Base-by-base conservation (phyloP, 2,888 invertebrate species). In the Aleiodes alternator region DNA sequence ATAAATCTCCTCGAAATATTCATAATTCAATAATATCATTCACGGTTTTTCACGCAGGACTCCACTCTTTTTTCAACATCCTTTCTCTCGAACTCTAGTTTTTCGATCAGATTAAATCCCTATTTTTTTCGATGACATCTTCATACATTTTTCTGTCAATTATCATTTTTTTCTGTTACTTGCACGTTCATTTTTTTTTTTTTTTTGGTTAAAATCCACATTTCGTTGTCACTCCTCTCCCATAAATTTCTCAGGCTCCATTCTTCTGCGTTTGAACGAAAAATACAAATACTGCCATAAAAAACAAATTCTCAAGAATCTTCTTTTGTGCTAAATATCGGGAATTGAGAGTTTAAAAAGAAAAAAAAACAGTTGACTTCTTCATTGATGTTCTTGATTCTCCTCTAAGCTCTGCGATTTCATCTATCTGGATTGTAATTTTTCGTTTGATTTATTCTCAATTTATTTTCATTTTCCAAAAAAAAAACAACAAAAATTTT, bases 371-470 rank as follows among this genome's bases (percentile, higher is more conserved):
- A 38, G 59, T 72, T 59, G 38, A 71, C 73, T 66, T 23, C 64
- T 31, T 71, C 23, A 12, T 43, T 23, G 64, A 64, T 64, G 64
- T 53, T 29, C 51, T 79, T 55, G 48, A 69, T 76, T 77, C 51
- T 69, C 55, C 71, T 43, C 11, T 16, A 34, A 69, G 78, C 61
- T 81, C 75, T 73, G 56, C 77, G 69, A 64, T 81, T 74, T 77
- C 72, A 71, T 79, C 78, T 79, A 71, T 72, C 73, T 72, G 72
- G 51, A 72, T 79, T 78, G 73, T 76, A 12, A 64, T 76, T 79
- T 74, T 64, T 73, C 68, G 76, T 79, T 78, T 69, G 69, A 66
- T 61, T 23, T 31, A 59, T 61, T 31, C 23, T 31, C 2, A 12
- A 64, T 72, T 73, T 64, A 14, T 66, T 56, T 68, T 55, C 56